Conservation (phyloP, 2,888 invertebrate species). For the Drosophila buzzatii region DNA sequence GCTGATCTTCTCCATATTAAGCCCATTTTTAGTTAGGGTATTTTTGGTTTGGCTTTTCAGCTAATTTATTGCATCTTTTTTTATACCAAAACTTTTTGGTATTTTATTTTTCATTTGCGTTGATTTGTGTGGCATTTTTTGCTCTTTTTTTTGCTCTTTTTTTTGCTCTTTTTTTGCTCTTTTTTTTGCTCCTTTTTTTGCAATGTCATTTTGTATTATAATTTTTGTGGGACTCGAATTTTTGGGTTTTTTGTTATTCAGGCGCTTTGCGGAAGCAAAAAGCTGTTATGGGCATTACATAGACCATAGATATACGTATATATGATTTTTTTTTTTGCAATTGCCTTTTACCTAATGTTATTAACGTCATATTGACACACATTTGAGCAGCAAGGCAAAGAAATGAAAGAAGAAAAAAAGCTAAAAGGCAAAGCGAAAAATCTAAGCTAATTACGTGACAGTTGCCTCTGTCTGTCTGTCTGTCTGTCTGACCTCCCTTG, state of each 20-base stretch:
- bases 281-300: conserved; percentile 37
- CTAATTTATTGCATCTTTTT: conserved; percentile 1
- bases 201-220: conserved; percentile 63
- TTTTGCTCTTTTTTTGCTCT: conserved; percentile 21
- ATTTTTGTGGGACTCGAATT: conserved; percentile 44
- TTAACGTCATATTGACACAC: conserved; percentile 77
- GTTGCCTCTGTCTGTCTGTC: conserved; percentile 2
- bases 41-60: background rate
- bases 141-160: conserved; percentile 17
- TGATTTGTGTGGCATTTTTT: background rate
- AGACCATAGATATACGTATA: background rate
- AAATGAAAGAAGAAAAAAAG: background rate
- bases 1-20: background rate
- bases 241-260: conserved; percentile 37
- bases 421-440: conserved; percentile 46
- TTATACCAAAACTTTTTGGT: background rate
- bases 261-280: conserved; percentile 68
- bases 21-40: background rate
- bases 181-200: conserved; percentile 38
- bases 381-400: conserved; percentile 35
- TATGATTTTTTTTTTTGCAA: conserved; percentile 48
- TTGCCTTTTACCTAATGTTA: conserved; percentile 71
- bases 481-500: background rate
- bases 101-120: background rate
- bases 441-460: conserved; percentile 79